Evolutionary conservation across 1,140 invertebrate species (phyloP).

Genomic region (Psilanteris sp.): DNA sequence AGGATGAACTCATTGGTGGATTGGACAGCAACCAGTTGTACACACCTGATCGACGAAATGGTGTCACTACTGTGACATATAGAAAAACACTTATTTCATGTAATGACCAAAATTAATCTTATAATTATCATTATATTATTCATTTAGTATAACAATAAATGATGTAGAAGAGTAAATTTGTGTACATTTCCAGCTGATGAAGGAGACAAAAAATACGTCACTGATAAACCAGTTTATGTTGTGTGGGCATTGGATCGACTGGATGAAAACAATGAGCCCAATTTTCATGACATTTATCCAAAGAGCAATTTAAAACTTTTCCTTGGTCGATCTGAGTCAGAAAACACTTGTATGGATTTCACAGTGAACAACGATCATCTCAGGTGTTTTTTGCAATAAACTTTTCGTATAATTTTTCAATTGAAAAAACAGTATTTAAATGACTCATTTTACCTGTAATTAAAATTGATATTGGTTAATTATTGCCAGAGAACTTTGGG

Average conservation of each 20-base stretch:
- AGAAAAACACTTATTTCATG: constrained; percentile 86
- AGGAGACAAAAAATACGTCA: constrained; percentile 88
- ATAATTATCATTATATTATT: too few relatives aligned
- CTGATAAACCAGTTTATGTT: constrained; percentile 84
- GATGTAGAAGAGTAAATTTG: too few relatives aligned
- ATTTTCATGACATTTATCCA: constrained; percentile 91
- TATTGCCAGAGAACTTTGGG: constrained; percentile 84
- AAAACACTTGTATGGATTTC: constrained; percentile 86
- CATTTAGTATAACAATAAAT: too few relatives aligned
- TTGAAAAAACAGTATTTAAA: too few relatives aligned
- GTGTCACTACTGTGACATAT: constrained; percentile 88
- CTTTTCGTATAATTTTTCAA: too few relatives aligned
- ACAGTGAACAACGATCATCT: constrained; percentile 77
- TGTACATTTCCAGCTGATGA: constrained; percentile 86
- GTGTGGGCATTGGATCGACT: constrained; percentile 92
- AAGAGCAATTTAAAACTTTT: constrained; percentile 85
- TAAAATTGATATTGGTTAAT: too few relatives aligned
- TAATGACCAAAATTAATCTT: too few relatives aligned
- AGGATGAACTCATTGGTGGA: constrained; percentile 88
- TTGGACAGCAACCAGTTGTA: constrained; percentile 88
- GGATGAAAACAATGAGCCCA: constrained; percentile 88
- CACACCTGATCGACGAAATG: constrained; percentile 85
- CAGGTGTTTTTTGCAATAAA: too few relatives aligned
- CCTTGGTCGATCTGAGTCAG: constrained; percentile 83
- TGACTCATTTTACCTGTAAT: too few relatives aligned